phyloP scores from a whole-genome alignment of 2,888 invertebrate species.

The Conomelus anceps region DNA sequence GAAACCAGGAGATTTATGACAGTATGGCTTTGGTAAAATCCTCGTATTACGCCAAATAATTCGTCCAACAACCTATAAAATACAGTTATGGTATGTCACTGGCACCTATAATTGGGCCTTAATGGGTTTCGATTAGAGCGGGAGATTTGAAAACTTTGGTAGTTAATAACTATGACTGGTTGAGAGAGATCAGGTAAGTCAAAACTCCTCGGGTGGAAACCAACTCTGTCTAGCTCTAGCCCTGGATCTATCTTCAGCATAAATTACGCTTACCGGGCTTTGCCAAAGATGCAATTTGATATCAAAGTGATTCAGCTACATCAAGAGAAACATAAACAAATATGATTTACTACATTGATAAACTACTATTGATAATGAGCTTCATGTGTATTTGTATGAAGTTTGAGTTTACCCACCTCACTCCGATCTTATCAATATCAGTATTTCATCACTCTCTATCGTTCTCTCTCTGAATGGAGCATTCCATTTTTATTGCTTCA shows the following conservation, averaged over 20 bases:
- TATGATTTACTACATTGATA: too few species aligned
- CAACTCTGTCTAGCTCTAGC: not conserved
- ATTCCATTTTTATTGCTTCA: too few species aligned
- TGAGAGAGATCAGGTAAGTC: not conserved
- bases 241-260: not conserved
- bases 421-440: too few species aligned
- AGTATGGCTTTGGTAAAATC: not conserved
- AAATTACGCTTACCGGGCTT: not conserved
- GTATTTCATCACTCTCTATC: too few species aligned
- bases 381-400: too few species aligned
- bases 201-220: not conserved
- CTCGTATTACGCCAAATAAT: not conserved
- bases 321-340: too few species aligned
- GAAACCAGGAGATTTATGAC: not conserved
- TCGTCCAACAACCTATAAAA: not conserved
- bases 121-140: not conserved
- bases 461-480: too few species aligned
- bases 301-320: too few species aligned
- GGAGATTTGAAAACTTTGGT: not conserved
- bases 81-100: not conserved
- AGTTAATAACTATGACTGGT: not conserved
- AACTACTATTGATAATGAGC: too few species aligned
- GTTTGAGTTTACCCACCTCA: too few species aligned
- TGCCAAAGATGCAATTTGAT: not conserved
- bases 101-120: not conserved